These are phyloP conservation scores for Drosophila takahashii DNA, from an alignment of 1,140 invertebrate genomes.

Conservation along the genomic window DNA sequence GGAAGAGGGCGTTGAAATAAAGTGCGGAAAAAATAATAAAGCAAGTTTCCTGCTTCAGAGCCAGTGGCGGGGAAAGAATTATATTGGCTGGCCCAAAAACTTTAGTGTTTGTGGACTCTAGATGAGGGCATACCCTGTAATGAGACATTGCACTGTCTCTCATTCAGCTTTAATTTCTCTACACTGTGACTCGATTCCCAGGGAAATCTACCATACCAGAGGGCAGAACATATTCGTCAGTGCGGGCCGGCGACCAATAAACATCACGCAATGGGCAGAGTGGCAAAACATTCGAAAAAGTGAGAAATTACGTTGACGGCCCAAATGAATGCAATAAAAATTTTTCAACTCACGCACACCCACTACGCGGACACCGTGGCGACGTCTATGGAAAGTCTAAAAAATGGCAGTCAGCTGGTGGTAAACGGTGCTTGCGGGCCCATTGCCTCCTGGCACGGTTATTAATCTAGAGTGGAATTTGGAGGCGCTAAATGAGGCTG, in stretches of 20 bases:
- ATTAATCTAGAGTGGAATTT: constrained; percentile 69
- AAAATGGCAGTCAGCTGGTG: constrained; percentile 54
- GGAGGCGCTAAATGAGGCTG: constrained; percentile 53
- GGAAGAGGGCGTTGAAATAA: too few relatives aligned
- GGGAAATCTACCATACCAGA: neutral
- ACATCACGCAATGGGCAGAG: constrained; percentile 59
- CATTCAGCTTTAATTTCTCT: constrained; percentile 9
- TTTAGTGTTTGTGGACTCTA: neutral
- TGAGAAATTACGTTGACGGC: constrained; percentile 81
- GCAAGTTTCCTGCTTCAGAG: too few relatives aligned
- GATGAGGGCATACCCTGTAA: constrained; percentile 18
- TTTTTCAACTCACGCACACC: constrained; percentile 74
- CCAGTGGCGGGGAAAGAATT: too few relatives aligned
- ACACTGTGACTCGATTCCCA: neutral
- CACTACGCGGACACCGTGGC: constrained; percentile 33
- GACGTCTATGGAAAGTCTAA: constrained; percentile 64
- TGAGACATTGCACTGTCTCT: neutral
- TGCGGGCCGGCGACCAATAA: constrained; percentile 69
- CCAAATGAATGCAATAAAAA: constrained; percentile 83
- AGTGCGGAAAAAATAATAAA: too few relatives aligned
- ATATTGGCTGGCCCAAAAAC: too few relatives aligned
- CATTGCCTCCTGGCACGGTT: constrained; percentile 36
- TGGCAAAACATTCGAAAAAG: constrained; percentile 38
- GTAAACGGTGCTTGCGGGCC: constrained; percentile 14
- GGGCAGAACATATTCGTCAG: constrained; percentile 18